Evolutionary conservation across 2,113 vertebrate genomes (phyloP).

Genomic region (Sorex fumeus): DNA sequence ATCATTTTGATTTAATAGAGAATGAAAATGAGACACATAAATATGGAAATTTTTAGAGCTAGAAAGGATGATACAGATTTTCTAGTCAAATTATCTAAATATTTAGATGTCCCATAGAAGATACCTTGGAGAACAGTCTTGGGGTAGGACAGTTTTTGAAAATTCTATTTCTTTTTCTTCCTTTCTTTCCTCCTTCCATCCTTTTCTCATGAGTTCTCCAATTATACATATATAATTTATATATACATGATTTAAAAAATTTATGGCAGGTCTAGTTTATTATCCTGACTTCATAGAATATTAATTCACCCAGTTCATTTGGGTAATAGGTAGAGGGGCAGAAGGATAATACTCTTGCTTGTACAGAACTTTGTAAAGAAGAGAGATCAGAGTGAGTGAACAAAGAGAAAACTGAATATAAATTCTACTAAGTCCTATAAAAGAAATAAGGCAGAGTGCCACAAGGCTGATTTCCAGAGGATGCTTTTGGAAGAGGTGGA

Average conservation of each 20-base stretch:
- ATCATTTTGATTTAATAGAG: background rate
- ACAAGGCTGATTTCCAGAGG: background rate
- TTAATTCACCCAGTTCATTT: background rate
- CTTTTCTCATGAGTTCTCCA: background rate
- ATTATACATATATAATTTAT: too few relatives aligned
- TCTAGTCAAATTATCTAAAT: background rate
- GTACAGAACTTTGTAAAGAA: background rate
- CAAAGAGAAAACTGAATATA: background rate
- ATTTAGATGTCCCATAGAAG: background rate
- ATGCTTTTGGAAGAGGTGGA: background rate
- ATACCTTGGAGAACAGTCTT: background rate
- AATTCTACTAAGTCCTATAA: background rate
- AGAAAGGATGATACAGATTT: background rate
- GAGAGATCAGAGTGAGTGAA: background rate
- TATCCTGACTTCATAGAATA: background rate
- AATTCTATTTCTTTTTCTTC: background rate
- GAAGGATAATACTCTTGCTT: constrained; percentile 5
- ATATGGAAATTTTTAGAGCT: background rate
- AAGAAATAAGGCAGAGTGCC: background rate
- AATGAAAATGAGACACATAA: background rate
- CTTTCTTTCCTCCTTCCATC: too few relatives aligned
- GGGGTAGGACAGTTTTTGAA: background rate
- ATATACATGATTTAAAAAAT: background rate
- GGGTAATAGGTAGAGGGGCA: background rate
- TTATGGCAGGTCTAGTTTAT: background rate